Evolutionary conservation across 2,888 invertebrate genomes (phyloP).

Genomic region (Netelia fuscicornis): DNA sequence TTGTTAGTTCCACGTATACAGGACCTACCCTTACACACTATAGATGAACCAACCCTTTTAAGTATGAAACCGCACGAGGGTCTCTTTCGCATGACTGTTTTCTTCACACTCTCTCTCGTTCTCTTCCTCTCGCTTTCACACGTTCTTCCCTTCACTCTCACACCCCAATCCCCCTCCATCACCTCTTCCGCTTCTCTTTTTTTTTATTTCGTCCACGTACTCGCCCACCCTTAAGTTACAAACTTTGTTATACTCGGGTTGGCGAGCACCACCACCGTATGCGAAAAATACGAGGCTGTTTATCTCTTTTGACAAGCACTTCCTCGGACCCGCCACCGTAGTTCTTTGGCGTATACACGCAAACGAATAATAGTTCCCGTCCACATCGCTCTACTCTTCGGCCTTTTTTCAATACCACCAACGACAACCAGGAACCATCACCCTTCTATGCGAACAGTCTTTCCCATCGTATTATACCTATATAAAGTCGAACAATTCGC

Average conservation of each 20-base stretch:
- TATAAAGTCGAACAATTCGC: constrained; percentile 17
- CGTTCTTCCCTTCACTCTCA: constrained; percentile 6
- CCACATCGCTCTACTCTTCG: constrained; percentile 22
- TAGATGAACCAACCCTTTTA: constrained; percentile 35
- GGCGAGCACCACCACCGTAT: constrained; percentile 56
- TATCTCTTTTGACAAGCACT: constrained; percentile 73
- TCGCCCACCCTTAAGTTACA: constrained; percentile 49
- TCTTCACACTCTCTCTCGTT: background rate
- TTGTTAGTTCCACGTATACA: background rate
- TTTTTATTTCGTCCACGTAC: constrained; percentile 41
- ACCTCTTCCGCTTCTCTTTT: background rate
- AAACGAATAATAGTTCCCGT: constrained; percentile 68
- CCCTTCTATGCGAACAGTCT: background rate
- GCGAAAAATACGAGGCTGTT: constrained; percentile 71
- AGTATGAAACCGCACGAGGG: constrained; percentile 42
- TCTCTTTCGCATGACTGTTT: constrained; percentile 3
- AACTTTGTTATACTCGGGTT: constrained; percentile 42
- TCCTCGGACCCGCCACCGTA: constrained; percentile 50
- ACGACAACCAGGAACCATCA: background rate
- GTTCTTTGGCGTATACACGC: constrained; percentile 63
- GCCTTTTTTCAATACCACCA: background rate
- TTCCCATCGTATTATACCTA: constrained; percentile 16
- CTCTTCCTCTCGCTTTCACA: background rate
- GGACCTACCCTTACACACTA: background rate
- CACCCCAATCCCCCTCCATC: background rate